Evolutionary conservation across 2,797 vertebrate genomes (phyloP).

Genomic region (Fringilla coelebs): DNA sequence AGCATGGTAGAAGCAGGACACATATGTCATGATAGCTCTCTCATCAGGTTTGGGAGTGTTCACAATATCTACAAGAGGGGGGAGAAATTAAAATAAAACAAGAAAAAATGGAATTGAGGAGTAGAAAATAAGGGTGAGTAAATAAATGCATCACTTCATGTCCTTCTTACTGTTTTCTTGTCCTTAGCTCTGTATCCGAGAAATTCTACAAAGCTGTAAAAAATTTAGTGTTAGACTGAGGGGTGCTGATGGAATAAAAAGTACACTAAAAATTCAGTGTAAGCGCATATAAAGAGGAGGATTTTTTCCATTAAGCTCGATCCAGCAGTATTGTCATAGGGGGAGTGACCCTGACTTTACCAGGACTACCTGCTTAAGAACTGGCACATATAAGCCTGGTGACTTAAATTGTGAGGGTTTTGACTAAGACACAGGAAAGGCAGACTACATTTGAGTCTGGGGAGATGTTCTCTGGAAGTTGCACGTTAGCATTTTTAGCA

Average conservation of each 20-base stretch:
- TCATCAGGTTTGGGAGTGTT: slow-evolving; percentile 98
- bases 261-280: neutral
- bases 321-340: neutral
- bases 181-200: neutral
- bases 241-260: neutral
- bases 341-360: neutral
- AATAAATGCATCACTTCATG: neutral
- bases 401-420: neutral
- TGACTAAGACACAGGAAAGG: neutral
- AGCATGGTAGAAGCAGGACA: slow-evolving; percentile 99
- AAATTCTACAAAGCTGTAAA: neutral
- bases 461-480: neutral
- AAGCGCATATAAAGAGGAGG: neutral
- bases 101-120: slow-evolving; percentile 39
- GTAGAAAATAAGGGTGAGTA: slow-evolving; percentile 50
- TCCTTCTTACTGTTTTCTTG: neutral
- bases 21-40: slow-evolving; percentile 98
- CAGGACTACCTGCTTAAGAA: neutral
- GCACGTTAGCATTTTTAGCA: neutral
- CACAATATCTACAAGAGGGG: slow-evolving; percentile 87
- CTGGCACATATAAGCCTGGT: neutral
- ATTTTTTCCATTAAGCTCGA: neutral
- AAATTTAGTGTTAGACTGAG: neutral
- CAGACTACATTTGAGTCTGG: neutral
- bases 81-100: slow-evolving; percentile 51